phyloP scores from a whole-genome alignment of 2,797 vertebrate genomes.

The Gymnopithys bicolor region DNA sequence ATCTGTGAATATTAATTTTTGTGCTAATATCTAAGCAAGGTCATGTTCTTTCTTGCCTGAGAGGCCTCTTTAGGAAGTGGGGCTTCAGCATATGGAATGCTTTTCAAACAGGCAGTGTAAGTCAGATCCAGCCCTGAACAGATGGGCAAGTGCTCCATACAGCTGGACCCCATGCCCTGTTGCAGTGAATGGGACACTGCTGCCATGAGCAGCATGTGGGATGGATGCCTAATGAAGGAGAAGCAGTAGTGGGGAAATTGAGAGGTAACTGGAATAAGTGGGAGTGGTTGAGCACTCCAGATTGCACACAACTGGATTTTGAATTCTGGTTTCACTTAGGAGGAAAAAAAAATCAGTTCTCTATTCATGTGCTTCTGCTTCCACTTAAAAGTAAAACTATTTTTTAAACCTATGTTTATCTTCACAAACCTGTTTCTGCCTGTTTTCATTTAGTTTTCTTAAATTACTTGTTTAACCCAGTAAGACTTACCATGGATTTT shows the following conservation, averaged over 20 bases:
- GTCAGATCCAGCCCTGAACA: background rate
- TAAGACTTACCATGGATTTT: slow-evolving; percentile 50
- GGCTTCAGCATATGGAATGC: background rate
- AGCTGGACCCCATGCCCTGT: background rate
- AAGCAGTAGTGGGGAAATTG: background rate
- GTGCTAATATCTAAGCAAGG: background rate
- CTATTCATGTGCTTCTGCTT: background rate
- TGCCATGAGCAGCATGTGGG: background rate
- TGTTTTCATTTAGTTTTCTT: slow-evolving; percentile 2
- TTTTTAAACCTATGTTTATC: slow-evolving; percentile 36
- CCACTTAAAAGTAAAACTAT: slow-evolving; percentile 11
- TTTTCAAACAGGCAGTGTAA: background rate
- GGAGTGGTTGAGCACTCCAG: background rate
- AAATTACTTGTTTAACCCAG: slow-evolving; percentile 38
- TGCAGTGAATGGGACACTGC: background rate
- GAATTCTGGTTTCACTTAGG: slow-evolving; percentile 20
- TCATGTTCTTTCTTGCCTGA: background rate
- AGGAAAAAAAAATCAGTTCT: background rate
- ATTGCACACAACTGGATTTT: background rate
- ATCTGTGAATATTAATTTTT: background rate
- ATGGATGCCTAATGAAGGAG: background rate
- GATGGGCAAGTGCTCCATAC: background rate
- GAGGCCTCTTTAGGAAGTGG: background rate
- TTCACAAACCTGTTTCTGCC: slow-evolving; percentile 37
- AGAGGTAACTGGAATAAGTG: background rate